Evolutionary conservation across 2,113 vertebrate genomes (phyloP).

Genomic region (Menura novaehollandiae): DNA sequence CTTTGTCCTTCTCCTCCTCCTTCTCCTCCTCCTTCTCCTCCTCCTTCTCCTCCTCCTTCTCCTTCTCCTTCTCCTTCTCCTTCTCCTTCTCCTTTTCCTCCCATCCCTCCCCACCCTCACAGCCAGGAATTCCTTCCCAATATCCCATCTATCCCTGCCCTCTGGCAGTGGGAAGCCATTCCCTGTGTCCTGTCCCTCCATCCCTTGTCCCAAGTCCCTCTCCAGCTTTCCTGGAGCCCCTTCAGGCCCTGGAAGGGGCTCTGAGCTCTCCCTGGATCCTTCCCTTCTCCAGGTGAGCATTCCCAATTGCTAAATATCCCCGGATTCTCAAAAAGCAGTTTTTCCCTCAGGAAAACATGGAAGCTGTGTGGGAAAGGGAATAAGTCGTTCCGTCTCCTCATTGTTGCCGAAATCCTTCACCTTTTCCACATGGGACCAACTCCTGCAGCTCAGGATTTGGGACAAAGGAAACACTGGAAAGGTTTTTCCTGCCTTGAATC

Average conservation of each 20-base stretch:
- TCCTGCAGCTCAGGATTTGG: neutral
- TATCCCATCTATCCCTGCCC: rapidly evolving
- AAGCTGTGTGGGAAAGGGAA: neutral
- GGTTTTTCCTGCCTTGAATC: neutral
- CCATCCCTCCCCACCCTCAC: neutral
- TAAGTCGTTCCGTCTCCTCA: neutral
- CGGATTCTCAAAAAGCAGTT: neutral
- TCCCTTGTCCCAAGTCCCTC: neutral
- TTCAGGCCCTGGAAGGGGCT: neutral
- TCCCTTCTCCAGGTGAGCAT: neutral
- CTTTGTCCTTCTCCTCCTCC: neutral
- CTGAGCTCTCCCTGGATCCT: neutral
- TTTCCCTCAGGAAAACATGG: neutral
- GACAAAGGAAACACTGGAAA: neutral
- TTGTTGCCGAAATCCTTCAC: neutral
- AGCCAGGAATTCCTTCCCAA: neutral
- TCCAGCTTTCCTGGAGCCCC: neutral
- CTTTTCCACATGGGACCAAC: rapidly evolving
- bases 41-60: too few species aligned
- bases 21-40: neutral
- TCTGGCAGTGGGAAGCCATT: neutral
- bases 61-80: neutral
- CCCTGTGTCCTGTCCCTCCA: neutral
- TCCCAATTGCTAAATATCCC: neutral
- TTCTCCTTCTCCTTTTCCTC: too few species aligned